Evolutionary conservation across 1,140 invertebrate species (phyloP), one percentile per base, ranked within the genome.

Genomic region (Macrobrachium rosenbergii): DNA sequence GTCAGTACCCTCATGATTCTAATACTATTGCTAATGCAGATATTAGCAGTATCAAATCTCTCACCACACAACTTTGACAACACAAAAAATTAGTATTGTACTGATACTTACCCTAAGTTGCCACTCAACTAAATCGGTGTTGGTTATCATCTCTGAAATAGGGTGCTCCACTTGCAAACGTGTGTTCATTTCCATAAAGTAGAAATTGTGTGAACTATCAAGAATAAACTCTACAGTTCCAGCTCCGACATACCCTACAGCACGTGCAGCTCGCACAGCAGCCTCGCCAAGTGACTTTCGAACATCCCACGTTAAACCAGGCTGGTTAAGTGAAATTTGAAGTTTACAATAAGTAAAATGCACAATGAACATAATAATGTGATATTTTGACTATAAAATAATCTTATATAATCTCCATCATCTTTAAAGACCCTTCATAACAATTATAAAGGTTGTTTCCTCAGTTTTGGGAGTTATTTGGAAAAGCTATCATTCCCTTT

Each of bases 141-240:
- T 82, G 59, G 98, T 99, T 69, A 99, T 97, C 95, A 98, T 98
- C 93, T 99, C 98, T 2, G 98, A 98, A n/a, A 99, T 95, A 0
- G 98, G 98, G 94, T 99, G 98, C 92, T 99, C 98, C 0, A 99
- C 94, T 92, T 98, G 97, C 10, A 98, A 93, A 19, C 98, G 93
- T 0, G 98, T 99, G 91, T 99, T 99, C 98, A 99, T 99, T 93
- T 99, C 98, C 99, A 99, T 99, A 91, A 99, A 99, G 93, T 98
- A 97, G 91, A 99, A 99, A 82, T 95, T 95, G 64, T 97, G 94
- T 62, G 94, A 91, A 75, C 94, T 93, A 91, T 98, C 97, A 90
- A 98, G 93, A 88, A 99, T 98, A 92, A 99, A 99, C 92, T 99
- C 98, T 0, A 99, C 98, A 0, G 98, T 99, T 19, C 98, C 98